Base-by-base conservation (phyloP, 2,113 vertebrate genomes). In the Mus spicilegus region DNA sequence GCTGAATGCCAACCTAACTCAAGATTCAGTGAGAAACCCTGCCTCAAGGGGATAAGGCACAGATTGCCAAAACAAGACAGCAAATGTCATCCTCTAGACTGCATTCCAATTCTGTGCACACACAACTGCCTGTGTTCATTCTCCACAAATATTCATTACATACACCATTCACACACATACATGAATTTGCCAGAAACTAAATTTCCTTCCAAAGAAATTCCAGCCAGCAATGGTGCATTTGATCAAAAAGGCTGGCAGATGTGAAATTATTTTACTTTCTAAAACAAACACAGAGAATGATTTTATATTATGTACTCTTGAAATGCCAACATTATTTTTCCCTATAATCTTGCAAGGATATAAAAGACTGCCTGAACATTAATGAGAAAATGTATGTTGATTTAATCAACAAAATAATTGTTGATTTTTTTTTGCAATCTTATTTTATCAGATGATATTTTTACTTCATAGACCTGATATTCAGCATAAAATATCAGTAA, bases 271-370 rank as follows among this genome's bases (percentile, higher is more conserved):
- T 51, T 81, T 81, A 6, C 51, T 96, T 95, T 87, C 70, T 88
- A 93, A 95, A 93, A 93, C 33, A n/a, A 89, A 17, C 20, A 28
- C 58, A 80, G 54, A 89, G 10, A 77, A 81, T 73, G 7, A 69
- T 56, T 78, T 89, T 58, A 70, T 76, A 91, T 65, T 65, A 77
- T 42, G 7, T 9, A 11, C 0, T 67, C 73, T 73, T 87, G 33
- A 94, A 94, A 93, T 93, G 36, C 63, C 39, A 87, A 67, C 4
- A 61, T 56, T 92, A 80, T 69, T 69, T 69, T 80, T 89, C 39
- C 58, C 61, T 80, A 16, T 49, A 87, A 85, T 77, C 56, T 69
- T 67, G 16, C 10, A 69, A 80, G 17, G 78, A 16, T 33, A 81
- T 77, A 85, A 61, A 13, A 72, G 77, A 56, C 12, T 56, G 0